Base-by-base conservation (phyloP, 2,113 vertebrate species). In the Apodemus speciosus region DNA sequence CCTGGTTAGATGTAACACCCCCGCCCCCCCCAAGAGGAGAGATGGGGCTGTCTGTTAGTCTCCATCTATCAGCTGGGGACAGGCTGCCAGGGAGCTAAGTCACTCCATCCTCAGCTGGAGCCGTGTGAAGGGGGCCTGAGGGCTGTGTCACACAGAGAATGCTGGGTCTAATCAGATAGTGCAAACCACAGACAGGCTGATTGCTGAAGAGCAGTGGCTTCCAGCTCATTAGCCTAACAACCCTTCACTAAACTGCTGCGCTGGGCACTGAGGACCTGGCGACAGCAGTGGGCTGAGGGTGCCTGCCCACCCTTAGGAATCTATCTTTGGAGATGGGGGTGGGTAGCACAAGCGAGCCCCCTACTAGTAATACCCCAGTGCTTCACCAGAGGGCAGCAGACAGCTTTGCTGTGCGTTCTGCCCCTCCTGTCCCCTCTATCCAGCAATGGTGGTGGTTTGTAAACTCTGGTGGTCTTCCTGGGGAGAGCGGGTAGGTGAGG, bases 311-410 rank as follows among this genome's bases (percentile, higher is more conserved):
- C 71, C 43, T 83, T 53, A 92, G 64, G 75, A 32, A 51, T 18
- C 75, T 27, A 4, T 25, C 71, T 32, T 30, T 25, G 49, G 64
- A 27, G 32, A 58, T 0, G 38, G 25, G 66, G n/a, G 35, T 18
- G 66, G 66, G 66, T 25, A 84, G 43, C 49, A 9, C 2, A 23
- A 38, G 46, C 4, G 0, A 51, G 49, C n/a, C 58, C 56, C 30
- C 38, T 53, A 0, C 8, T 35, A 90, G 93, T 88, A 92, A 43
- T 89, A 56, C 69, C 75, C 46, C 3, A 40, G 10, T 10, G 0
- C 4, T 13, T 75, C 96, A 89, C 86, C 93, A 97, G 96, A 94
- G 97, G 94, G 95, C 93, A 96, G 94, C 79, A 96, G 91, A 86
- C 75, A 85, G 73, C 96, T 90, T 49, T 40, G 53, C 23, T 86